phyloP scores from a whole-genome alignment of 2,888 invertebrate species.

The Meliscaeva auricollis region DNA sequence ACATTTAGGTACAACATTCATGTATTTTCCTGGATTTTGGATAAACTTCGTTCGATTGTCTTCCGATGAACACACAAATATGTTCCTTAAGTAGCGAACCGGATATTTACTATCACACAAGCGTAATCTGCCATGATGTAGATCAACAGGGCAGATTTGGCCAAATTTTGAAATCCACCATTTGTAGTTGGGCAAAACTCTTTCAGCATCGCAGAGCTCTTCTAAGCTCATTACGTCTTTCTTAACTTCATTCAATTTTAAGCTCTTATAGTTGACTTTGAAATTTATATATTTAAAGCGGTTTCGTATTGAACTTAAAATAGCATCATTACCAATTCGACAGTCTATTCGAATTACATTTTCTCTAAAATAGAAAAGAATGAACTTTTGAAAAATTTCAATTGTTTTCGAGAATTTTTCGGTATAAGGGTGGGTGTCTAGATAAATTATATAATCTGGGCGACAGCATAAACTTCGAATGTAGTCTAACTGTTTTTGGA shows the following conservation, averaged over 20 bases:
- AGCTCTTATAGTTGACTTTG: slow-evolving; percentile 54
- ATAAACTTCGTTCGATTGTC: slow-evolving; percentile 85
- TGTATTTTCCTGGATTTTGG: slow-evolving; percentile 87
- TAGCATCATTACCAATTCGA: slow-evolving; percentile 29
- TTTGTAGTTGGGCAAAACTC: slow-evolving; percentile 22
- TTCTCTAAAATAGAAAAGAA: slow-evolving; percentile 36
- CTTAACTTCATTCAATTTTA: slow-evolving; percentile 1
- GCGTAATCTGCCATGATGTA: slow-evolving; percentile 85
- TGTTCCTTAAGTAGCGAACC: slow-evolving; percentile 86
- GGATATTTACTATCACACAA: slow-evolving; percentile 86
- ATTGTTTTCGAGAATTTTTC: slow-evolving; percentile 8
- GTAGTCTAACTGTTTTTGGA: slow-evolving; percentile 37
- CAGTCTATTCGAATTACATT: slow-evolving; percentile 47
- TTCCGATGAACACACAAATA: slow-evolving; percentile 86
- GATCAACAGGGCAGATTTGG: slow-evolving; percentile 86
- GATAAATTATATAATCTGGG: slow-evolving; percentile 39
- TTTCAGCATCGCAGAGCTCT: slow-evolving; percentile 76
- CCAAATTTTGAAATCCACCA: slow-evolving; percentile 58
- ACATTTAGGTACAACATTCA: slow-evolving; percentile 86
- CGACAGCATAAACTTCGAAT: slow-evolving; percentile 32
- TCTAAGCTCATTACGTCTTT: slow-evolving; percentile 13
- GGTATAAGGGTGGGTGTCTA: slow-evolving; percentile 26
- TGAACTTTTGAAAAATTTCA: slow-evolving; percentile 37
- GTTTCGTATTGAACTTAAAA: slow-evolving; percentile 21
- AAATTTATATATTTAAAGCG: slow-evolving; percentile 48